Conservation (phyloP, 2,113 vertebrate species). For the Gasterosteus aculeatus region DNA sequence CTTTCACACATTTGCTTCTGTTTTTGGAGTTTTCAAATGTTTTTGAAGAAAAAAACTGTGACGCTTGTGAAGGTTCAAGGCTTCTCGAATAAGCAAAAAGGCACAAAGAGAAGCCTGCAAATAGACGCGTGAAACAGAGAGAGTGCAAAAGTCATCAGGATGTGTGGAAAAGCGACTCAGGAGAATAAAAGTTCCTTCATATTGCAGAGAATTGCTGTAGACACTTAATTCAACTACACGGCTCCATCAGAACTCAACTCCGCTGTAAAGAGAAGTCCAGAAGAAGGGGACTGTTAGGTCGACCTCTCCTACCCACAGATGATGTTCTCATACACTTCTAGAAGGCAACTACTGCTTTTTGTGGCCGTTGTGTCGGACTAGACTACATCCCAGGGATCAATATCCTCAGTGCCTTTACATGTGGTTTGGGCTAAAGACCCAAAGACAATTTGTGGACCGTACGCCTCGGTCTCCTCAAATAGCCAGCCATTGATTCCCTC, state of each 20-base stretch:
- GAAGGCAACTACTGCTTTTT: too few relatives aligned
- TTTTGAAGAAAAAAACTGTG: neutral
- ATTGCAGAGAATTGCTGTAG: constrained; percentile 3
- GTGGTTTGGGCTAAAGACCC: constrained; percentile 40
- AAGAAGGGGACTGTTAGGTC: neutral
- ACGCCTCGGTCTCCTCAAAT: constrained; percentile 39
- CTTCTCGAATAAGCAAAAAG: neutral
- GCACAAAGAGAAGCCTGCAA: neutral
- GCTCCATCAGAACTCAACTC: constrained; percentile 28
- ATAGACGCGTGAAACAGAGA: neutral
- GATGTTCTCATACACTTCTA: neutral
- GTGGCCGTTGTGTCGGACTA: constrained; percentile 12
- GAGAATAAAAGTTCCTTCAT: constrained; percentile 28
- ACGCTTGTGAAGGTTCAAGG: neutral
- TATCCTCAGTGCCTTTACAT: constrained; percentile 25
- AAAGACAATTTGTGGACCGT: constrained; percentile 34
- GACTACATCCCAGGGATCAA: constrained; percentile 50
- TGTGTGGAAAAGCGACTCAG: neutral
- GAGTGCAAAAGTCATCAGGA: constrained; percentile 18
- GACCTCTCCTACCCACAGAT: too few relatives aligned
- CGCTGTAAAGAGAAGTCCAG: constrained; percentile 13
- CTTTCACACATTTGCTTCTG: neutral
- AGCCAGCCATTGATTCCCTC: constrained; percentile 41
- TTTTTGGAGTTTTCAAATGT: constrained; percentile 10
- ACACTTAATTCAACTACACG: constrained; percentile 1